Evolutionary conservation across 53 echinoderm and acorn worm species (phyloP).

Genomic region (Crossaster papposus): DNA sequence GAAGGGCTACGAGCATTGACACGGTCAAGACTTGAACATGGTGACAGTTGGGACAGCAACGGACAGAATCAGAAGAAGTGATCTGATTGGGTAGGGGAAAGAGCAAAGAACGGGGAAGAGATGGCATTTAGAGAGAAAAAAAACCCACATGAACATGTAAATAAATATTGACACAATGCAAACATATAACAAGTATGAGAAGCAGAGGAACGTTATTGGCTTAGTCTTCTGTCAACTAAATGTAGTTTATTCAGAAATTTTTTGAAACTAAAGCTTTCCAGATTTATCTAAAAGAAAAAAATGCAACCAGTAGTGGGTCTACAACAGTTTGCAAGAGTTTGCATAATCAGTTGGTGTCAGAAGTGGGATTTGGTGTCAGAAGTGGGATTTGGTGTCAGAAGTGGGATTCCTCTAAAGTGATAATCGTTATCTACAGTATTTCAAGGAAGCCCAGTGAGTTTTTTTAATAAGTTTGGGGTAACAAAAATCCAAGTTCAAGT

Average conservation of each 20-base stretch:
- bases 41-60: conserved; percentile 59
- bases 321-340: background rate
- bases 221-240: background rate
- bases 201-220: background rate
- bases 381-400: too few relatives aligned
- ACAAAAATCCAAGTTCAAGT: too few relatives aligned
- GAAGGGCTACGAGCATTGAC: conserved; percentile 44
- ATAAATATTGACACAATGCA: conserved; percentile 57
- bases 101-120: conserved; percentile 35
- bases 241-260: background rate
- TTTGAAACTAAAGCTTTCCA: background rate
- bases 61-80: conserved; percentile 63
- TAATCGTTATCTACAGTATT: too few relatives aligned
- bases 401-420: too few relatives aligned
- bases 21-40: conserved; percentile 61
- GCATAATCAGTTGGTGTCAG: too few relatives aligned
- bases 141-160: conserved; percentile 45
- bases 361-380: too few relatives aligned
- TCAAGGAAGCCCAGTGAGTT: too few relatives aligned
- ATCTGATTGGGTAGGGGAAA: conserved; percentile 45
- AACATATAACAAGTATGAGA: conserved; percentile 47
- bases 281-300: too few relatives aligned
- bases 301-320: background rate
- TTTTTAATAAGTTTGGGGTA: too few relatives aligned
- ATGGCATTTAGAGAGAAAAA: background rate